Conservation (phyloP, 2,113 vertebrate species). For the Nyctereutes procyonoides region DNA sequence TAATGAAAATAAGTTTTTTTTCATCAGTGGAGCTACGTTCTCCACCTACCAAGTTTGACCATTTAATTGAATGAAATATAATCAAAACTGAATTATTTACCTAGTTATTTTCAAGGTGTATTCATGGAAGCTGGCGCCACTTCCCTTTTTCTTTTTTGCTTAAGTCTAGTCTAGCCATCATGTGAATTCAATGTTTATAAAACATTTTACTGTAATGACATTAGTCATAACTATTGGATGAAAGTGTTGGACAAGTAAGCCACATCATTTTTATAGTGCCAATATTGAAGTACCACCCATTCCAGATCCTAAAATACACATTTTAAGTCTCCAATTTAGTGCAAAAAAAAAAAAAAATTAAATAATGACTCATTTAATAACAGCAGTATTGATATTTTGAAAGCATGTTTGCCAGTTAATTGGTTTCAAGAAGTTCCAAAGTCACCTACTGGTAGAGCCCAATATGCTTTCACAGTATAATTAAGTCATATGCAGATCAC, state of each 20-base stretch:
- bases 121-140: constrained; percentile 14
- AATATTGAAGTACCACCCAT: constrained; percentile 55
- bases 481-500: constrained; percentile 51
- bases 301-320: constrained; percentile 57
- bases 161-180: background rate
- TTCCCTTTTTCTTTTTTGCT: background rate
- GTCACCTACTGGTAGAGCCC: constrained; percentile 34
- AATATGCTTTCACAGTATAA: constrained; percentile 20
- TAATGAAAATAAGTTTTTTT: constrained; percentile 36
- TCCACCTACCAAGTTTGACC: constrained; percentile 1
- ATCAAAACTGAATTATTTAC: constrained; percentile 4
- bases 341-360: background rate
- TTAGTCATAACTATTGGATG: constrained; percentile 51
- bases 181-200: constrained; percentile 28
- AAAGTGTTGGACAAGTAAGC: constrained; percentile 41
- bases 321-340: constrained; percentile 39
- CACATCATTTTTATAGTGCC: constrained; percentile 40
- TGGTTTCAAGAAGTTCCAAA: constrained; percentile 63
- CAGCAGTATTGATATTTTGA: constrained; percentile 45
- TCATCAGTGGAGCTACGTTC: background rate
- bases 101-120: background rate
- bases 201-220: constrained; percentile 57
- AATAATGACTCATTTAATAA: constrained; percentile 46
- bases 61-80: constrained; percentile 43
- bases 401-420: constrained; percentile 44